Evolutionary conservation across 2,888 invertebrate species (phyloP).

Genomic region (Physocephala rufipes): DNA sequence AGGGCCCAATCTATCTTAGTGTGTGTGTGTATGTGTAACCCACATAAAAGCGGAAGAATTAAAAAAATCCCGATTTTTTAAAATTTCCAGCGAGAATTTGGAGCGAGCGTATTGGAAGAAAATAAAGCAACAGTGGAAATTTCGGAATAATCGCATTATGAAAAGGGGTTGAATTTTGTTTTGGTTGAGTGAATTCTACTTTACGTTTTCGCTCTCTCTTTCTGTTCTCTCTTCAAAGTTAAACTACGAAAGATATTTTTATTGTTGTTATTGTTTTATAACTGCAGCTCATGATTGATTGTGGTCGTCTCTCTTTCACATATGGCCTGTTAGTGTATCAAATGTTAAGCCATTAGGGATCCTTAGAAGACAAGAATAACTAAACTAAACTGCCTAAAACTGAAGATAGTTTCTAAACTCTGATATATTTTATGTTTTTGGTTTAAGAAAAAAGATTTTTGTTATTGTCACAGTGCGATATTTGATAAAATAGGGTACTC

Average conservation of each 20-base stretch:
- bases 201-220: too few species aligned
- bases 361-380: background rate
- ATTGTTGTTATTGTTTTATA: background rate
- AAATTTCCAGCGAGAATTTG: constrained; percentile 43
- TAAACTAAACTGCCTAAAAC: background rate
- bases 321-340: background rate
- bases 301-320: constrained; percentile 40
- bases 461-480: constrained; percentile 37
- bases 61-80: constrained; percentile 40
- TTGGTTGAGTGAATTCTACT: background rate
- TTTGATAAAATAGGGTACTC: constrained; percentile 21
- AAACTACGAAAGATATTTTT: background rate
- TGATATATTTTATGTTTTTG: constrained; percentile 21
- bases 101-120: constrained; percentile 3
- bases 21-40: too few species aligned
- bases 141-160: background rate
- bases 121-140: background rate
- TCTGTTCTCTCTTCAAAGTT: background rate
- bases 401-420: constrained; percentile 11
- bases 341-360: background rate
- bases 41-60: constrained; percentile 28
- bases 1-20: background rate
- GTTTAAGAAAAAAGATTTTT: background rate
- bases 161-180: constrained; percentile 39
- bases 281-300: constrained; percentile 31